A percentile compares a stretch with the other conserved stretches of the same genome.
phyloP scores from a whole-genome alignment of 2,888 invertebrate genomes.

The Campoplex nolae region DNA sequence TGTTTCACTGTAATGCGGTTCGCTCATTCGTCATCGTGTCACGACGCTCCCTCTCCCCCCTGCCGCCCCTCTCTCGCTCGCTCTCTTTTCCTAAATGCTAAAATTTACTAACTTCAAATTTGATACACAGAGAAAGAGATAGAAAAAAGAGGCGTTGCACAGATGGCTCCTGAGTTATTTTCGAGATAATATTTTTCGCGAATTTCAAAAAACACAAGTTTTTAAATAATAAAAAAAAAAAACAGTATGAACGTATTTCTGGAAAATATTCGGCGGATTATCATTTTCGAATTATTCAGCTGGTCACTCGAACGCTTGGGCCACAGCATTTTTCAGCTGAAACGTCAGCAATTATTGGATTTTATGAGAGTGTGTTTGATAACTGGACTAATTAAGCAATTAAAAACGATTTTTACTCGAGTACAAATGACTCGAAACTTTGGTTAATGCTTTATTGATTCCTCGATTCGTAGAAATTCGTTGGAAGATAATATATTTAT shows the following conservation, averaged over 20 bases:
- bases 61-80: no score
- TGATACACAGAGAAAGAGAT: background rate
- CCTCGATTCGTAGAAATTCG: background rate
- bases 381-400: background rate
- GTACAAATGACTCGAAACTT: background rate
- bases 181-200: background rate
- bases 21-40: background rate
- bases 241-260: background rate
- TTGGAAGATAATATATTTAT: background rate
- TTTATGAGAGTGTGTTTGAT: background rate
- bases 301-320: background rate
- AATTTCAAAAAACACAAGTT: background rate
- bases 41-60: no score
- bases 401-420: background rate
- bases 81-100: background rate
- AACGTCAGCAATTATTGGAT: background rate
- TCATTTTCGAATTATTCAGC: background rate
- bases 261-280: background rate
- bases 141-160: background rate
- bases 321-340: background rate
- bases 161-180: constrained; percentile 4
- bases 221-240: background rate
- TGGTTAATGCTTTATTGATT: background rate
- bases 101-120: background rate
- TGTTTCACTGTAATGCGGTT: background rate